Evolutionary conservation across 1,140 invertebrate genomes (phyloP), one percentile per base, ranked within the genome.

Genomic region (Drosophila paulistorum): DNA sequence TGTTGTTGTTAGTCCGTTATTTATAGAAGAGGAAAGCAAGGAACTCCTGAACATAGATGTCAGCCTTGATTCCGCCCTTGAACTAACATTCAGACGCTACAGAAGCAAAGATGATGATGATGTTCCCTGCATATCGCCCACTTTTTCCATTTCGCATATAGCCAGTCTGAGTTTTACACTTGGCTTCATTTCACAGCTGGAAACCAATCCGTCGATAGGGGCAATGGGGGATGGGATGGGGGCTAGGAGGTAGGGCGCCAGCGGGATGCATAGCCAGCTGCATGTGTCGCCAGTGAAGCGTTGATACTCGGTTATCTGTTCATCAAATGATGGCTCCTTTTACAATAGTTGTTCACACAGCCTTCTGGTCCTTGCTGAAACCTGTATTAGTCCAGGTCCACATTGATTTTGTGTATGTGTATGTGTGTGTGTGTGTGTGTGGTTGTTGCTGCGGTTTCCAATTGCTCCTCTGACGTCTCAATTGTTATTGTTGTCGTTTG

Each of bases 241-340:
- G 2, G 7, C 6, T 48, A 14, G 64, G 54, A 17, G 37, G 10
- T 11, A n/a, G 20, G 20, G 57, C 61, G 57, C 37, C 58, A 71
- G 61, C 61, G 64, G 62, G 73, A 35, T 68, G 35, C 66, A 65
- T 48, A 1, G 7, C 13, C 0, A 55, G 73, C 73, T 69, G 84
- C 76, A 89, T 86, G 71, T 89, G 84, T 80, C 33, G 57, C 65
- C 71, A 87, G 72, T 77, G 69, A 73, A 79, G 83, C 83, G 74
- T 78, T 58, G 62, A 79, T 71, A 68, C 39, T 59, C 30, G 57
- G 60, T 65, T 20, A 48, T 48, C 45, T 48, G 17, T 51, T 51
- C 45, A 23, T 20, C 45, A 51, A 51, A 23, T 64, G 58, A 55
- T 65, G 41, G 41, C 39, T 59, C 66, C 48, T 65, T 75, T 14